Evolutionary conservation across 2,797 vertebrate genomes (phyloP).

Genomic region (Gymnocypris eckloni): DNA sequence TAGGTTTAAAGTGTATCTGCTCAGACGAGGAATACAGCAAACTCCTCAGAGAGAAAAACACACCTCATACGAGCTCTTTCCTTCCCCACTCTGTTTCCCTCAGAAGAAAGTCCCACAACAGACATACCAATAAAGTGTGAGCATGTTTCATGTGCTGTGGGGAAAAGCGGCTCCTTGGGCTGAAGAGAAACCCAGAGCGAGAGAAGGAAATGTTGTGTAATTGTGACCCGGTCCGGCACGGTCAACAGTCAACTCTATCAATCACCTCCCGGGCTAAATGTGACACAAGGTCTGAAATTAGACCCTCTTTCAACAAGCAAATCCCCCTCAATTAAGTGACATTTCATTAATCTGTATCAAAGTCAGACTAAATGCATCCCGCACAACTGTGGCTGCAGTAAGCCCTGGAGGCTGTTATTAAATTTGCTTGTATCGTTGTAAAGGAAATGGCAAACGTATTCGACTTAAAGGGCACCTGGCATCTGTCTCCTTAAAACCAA

Average conservation of each 20-base stretch:
- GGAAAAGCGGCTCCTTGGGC: conserved; percentile 17
- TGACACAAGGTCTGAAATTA: conserved; percentile 57
- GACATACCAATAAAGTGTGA: conserved; percentile 18
- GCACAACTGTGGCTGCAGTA: conserved; percentile 58
- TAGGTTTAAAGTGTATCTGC: conserved; percentile 36
- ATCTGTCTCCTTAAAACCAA: conserved; percentile 65
- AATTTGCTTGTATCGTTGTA: conserved; percentile 67
- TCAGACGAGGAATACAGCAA: conserved; percentile 11
- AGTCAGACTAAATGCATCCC: conserved; percentile 64
- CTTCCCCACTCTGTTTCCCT: conserved; percentile 27
- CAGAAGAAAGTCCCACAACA: conserved; percentile 34
- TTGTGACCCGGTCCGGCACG: conserved; percentile 30
- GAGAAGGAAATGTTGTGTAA: conserved; percentile 33
- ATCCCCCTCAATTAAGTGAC: conserved; percentile 66
- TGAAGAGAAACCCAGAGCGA: conserved; percentile 5
- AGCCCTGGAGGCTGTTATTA: conserved; percentile 65
- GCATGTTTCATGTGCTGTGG: conserved; percentile 25
- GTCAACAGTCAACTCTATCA: conserved; percentile 58
- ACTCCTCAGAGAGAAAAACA: conserved; percentile 38
- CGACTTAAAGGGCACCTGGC: conserved; percentile 65
- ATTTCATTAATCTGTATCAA: conserved; percentile 69
- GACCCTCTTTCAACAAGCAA: conserved; percentile 62
- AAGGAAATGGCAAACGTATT: conserved; percentile 64
- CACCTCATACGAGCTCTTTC: conserved; percentile 31
- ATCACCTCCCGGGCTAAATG: conserved; percentile 63